A percentile compares a stretch with the other conserved stretches of the same genome.
Conservation (phyloP, 2,113 vertebrate genomes). For the Opisthocomus hoazin region DNA sequence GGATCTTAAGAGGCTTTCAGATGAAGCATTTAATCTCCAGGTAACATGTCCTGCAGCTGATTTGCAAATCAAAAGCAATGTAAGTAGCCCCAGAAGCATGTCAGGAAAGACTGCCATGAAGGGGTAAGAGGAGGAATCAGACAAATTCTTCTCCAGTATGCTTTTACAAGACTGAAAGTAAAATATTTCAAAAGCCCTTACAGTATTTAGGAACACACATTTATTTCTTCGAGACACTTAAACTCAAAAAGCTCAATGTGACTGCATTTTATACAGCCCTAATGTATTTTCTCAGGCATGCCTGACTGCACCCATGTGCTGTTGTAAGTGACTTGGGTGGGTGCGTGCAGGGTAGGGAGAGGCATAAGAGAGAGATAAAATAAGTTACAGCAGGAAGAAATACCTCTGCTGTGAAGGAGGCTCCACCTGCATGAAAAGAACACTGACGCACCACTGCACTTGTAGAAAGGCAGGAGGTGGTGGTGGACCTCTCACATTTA, state of each 20-base stretch:
- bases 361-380: background rate
- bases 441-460: background rate
- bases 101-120: background rate
- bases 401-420: background rate
- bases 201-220: background rate
- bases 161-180: background rate
- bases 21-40: conserved; percentile 15
- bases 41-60: background rate
- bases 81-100: background rate
- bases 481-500: background rate
- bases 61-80: background rate
- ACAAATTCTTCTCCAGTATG: background rate
- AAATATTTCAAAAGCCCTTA: background rate
- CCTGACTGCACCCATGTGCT: background rate
- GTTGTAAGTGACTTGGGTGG: background rate
- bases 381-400: background rate
- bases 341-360: background rate
- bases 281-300: background rate
- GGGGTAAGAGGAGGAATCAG: background rate
- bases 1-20: conserved; percentile 24
- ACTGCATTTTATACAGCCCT: background rate
- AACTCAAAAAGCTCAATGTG: background rate
- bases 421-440: background rate
- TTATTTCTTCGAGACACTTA: background rate
- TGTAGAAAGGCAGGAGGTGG: background rate